These are phyloP conservation scores for Pseudorasbora parva DNA, from an alignment of 2,113 vertebrate genomes.

Conservation along the genomic window DNA sequence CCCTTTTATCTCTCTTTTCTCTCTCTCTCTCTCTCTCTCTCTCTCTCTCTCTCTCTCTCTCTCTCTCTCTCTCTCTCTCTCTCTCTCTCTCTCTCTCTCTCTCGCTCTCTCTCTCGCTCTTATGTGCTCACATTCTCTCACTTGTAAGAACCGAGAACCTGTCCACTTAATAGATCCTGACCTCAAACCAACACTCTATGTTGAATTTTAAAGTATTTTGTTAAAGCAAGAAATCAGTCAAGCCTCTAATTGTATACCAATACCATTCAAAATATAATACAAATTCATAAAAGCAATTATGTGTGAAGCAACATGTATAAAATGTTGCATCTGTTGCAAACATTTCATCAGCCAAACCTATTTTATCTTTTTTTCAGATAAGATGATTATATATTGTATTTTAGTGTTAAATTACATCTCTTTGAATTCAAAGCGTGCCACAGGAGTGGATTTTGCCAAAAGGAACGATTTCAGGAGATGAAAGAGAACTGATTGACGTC, in stretches of 20 bases:
- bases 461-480: constrained; percentile 22
- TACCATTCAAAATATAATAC: neutral
- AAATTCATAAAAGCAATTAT: neutral
- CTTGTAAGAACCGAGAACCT: neutral
- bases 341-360: neutral
- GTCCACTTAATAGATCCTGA: neutral
- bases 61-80: neutral
- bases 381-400: constrained; percentile 4
- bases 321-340: constrained; percentile 10
- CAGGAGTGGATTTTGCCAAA: constrained; percentile 27
- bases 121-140: neutral
- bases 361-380: constrained; percentile 22
- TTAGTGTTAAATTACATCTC: neutral
- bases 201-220: neutral
- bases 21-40: neutral
- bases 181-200: neutral
- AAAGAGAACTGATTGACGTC: constrained; percentile 38
- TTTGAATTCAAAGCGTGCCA: neutral
- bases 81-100: neutral
- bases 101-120: neutral
- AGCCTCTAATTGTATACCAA: neutral
- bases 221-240: neutral
- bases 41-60: neutral
- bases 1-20: neutral
- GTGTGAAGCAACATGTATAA: neutral